These are phyloP conservation scores for Dendrolimus punctatus DNA, from an alignment of 1,140 invertebrate species.

Conservation along the genomic window DNA sequence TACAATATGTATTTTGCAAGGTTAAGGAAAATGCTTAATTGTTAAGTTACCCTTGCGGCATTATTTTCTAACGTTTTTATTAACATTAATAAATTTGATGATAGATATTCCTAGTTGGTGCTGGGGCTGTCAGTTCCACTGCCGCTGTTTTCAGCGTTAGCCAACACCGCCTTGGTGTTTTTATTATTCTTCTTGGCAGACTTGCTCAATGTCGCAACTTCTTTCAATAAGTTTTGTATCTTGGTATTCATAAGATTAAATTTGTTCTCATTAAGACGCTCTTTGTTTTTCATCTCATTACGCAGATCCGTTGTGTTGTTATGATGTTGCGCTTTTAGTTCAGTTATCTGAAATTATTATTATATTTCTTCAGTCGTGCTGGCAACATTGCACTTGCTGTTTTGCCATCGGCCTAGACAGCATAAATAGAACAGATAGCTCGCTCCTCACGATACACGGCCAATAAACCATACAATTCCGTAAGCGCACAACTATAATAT, in stretches of 20 bases:
- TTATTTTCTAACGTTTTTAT: no score
- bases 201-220: conserved; percentile 89
- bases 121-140: conserved; percentile 84
- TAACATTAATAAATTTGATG: background rate
- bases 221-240: conserved; percentile 84
- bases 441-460: no score
- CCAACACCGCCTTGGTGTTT: conserved; percentile 52
- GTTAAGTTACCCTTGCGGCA: background rate
- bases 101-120: conserved; percentile 60
- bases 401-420: background rate
- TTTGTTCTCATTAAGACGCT: conserved; percentile 87
- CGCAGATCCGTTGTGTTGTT: conserved; percentile 89
- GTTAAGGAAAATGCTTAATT: conserved; percentile 4
- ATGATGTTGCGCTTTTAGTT: conserved; percentile 93
- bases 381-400: background rate
- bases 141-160: conserved; percentile 78
- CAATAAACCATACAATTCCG: no score
- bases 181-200: conserved; percentile 78
- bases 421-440: no score
- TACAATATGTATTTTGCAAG: background rate
- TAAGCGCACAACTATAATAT: no score
- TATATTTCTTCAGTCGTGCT: conserved; percentile 4
- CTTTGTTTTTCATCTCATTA: conserved; percentile 85
- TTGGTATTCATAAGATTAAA: conserved; percentile 84
- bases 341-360: conserved; percentile 82